phyloP scores from a whole-genome alignment of 2,888 invertebrate species.

The Leucophenga montana region DNA sequence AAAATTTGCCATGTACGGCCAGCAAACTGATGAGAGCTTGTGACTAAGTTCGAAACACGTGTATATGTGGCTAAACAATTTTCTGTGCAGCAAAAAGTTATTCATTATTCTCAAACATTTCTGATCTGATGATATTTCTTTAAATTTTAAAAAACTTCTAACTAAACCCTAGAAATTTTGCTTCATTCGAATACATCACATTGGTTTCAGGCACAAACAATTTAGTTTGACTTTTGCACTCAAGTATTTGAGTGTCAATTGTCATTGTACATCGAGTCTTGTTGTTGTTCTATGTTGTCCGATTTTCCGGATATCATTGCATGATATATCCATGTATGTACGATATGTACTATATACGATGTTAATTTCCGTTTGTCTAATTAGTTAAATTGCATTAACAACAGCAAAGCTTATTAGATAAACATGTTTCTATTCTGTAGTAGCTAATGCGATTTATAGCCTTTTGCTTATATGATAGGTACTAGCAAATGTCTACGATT shows the following conservation, averaged over 20 bases:
- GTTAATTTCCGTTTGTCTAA: slow-evolving; percentile 16
- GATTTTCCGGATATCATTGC: not conserved
- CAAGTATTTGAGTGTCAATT: not conserved
- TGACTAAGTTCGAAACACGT: no score
- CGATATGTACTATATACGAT: not conserved
- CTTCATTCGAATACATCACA: not conserved
- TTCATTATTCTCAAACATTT: no score
- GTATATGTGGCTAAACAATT: no score
- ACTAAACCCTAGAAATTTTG: not conserved
- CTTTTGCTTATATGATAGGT: no score
- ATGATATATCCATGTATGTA: not conserved
- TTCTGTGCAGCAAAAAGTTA: no score
- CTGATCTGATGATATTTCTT: no score
- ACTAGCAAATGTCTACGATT: no score
- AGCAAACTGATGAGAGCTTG: no score
- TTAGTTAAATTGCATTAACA: slow-evolving; percentile 10
- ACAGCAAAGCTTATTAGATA: no score
- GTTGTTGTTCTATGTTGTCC: slow-evolving; percentile 16
- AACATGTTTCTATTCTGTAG: no score
- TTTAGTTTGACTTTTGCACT: not conserved
- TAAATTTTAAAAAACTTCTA: not conserved
- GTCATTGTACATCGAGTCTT: not conserved
- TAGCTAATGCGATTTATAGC: no score
- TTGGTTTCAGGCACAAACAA: slow-evolving; percentile 3
- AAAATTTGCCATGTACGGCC: no score